Evolutionary conservation across 30 jellyfish, hydroid and myxozoan species (phyloP).

Genomic region (Phacellophora camtschatica): DNA sequence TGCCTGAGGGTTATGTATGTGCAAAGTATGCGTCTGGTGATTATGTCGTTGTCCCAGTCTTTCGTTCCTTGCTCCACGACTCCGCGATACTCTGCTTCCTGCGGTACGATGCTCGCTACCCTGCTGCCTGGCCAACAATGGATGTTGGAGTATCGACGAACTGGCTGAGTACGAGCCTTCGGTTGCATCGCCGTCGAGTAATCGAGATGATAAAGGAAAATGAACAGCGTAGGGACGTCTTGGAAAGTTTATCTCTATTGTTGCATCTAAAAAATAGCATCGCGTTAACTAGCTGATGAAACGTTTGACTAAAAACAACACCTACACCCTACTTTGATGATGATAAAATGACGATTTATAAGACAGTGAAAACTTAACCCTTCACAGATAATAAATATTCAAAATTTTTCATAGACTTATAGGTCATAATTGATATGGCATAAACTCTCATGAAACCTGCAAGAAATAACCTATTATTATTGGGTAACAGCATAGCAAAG

Average conservation of each 20-base stretch:
- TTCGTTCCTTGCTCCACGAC: constrained; percentile 60
- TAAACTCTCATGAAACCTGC: too few species aligned
- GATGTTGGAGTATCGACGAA: constrained; percentile 81
- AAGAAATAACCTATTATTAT: too few species aligned
- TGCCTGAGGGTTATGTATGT: constrained; percentile 60
- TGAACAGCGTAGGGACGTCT: constrained; percentile 86
- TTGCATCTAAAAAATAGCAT: constrained; percentile 35
- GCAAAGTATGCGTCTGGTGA: constrained; percentile 85
- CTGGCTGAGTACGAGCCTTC: constrained; percentile 44
- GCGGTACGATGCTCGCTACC: constrained; percentile 33
- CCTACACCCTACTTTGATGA: too few species aligned
- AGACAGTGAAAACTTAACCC: too few species aligned
- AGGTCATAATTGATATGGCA: too few species aligned
- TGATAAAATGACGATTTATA: too few species aligned
- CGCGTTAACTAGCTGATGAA: background rate
- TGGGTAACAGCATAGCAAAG: too few species aligned
- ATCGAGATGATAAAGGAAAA: constrained; percentile 68
- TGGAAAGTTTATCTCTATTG: constrained; percentile 74
- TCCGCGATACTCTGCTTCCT: constrained; percentile 43
- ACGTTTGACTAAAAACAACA: too few species aligned
- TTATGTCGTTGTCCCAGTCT: constrained; percentile 75
- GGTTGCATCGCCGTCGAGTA: constrained; percentile 38
- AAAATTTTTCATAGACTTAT: too few species aligned
- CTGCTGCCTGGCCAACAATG: constrained; percentile 69
- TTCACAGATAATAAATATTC: too few species aligned